These are phyloP conservation scores for Ianthella basta DNA, from an alignment of 37 sponge, comb jelly and placozoan species.

Conservation along the genomic window DNA sequence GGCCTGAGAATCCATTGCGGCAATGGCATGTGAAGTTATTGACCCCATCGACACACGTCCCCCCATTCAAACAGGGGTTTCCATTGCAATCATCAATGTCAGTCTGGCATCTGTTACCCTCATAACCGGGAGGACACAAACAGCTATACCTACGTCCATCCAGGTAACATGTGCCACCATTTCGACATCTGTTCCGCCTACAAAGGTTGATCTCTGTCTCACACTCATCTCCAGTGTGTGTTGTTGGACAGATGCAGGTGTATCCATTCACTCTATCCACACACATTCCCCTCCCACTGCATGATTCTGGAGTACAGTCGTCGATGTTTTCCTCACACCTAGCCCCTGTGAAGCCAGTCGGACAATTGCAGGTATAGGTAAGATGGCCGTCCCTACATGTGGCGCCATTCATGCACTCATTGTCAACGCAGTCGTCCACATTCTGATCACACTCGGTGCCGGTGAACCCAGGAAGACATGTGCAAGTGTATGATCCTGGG, in stretches of 20 bases:
- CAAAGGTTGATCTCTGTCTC: constrained; percentile 9
- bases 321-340: constrained; percentile 30
- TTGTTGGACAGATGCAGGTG: constrained; percentile 42
- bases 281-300: constrained; percentile 5
- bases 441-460: constrained; percentile 27
- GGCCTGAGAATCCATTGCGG: constrained; percentile 9
- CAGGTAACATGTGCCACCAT: constrained; percentile 4
- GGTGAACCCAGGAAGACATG: constrained; percentile 35
- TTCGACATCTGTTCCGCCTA: neutral
- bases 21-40: constrained; percentile 4
- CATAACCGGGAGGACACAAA: constrained; percentile 21
- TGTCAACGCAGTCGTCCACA: constrained; percentile 31
- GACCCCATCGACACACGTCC: constrained; percentile 2
- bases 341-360: constrained; percentile 39
- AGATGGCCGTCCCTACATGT: constrained; percentile 51
- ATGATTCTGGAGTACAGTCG: constrained; percentile 21
- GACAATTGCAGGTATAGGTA: constrained; percentile 53
- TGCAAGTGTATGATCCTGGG: constrained; percentile 15
- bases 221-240: constrained; percentile 30
- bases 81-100: constrained; percentile 21
- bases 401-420: constrained; percentile 55
- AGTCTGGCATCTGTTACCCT: neutral
- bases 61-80: constrained; percentile 27
- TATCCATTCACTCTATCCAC: constrained; percentile 22
- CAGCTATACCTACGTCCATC: neutral